Percentiles rank a stretch among this genome's conserved stretches.
Conservation (phyloP, 2,888 invertebrate genomes). For the Capitulum mitella region DNA sequence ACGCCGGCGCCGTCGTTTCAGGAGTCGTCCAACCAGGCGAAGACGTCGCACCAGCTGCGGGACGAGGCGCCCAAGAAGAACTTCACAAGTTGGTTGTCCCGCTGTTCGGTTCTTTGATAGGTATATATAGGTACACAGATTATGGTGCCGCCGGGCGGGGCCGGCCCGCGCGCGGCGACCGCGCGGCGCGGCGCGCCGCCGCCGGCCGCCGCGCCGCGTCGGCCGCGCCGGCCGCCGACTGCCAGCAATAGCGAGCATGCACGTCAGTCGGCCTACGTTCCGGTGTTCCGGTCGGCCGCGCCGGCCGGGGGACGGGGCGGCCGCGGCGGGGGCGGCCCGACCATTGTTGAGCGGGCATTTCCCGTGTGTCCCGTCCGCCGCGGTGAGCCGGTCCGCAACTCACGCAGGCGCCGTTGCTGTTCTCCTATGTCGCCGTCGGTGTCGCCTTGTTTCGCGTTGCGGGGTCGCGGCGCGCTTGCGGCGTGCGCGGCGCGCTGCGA, state of each 20-base stretch:
- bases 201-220: neutral
- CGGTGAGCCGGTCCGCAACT: neutral
- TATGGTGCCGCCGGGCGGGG: neutral
- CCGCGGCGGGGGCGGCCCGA: neutral
- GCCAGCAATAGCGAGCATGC: neutral
- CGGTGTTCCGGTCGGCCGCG: too few relatives aligned
- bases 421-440: too few relatives aligned
- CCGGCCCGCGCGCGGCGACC: too few relatives aligned
- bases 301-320: too few relatives aligned
- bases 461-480: too few relatives aligned
- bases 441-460: too few relatives aligned
- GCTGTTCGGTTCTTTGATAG: constrained; percentile 32
- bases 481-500: too few relatives aligned
- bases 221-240: neutral
- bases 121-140: constrained; percentile 25
- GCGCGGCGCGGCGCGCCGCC: too few relatives aligned
- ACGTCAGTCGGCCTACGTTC: neutral
- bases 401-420: neutral
- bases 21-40: constrained; percentile 28
- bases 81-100: constrained; percentile 30
- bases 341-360: neutral
- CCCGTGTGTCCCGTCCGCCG: neutral
- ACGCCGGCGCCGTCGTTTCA: neutral
- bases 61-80: constrained; percentile 31
- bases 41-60: constrained; percentile 28